Evolutionary conservation across 2,888 invertebrate genomes (phyloP).

Genomic region (Synergus japonicus): DNA sequence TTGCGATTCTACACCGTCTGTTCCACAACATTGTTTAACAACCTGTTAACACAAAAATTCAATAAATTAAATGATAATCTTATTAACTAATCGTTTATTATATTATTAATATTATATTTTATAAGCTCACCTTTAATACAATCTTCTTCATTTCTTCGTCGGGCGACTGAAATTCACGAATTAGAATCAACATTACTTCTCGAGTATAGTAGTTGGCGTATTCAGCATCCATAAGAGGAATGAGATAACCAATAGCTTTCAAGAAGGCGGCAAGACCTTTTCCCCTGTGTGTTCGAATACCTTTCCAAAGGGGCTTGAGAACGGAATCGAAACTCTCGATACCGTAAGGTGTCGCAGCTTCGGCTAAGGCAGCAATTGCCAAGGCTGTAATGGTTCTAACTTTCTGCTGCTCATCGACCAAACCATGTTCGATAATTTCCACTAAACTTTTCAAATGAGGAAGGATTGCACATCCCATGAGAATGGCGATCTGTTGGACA

Average conservation of each 20-base stretch:
- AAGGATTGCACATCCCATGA: slow-evolving; percentile 99
- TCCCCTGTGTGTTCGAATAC: slow-evolving; percentile 93
- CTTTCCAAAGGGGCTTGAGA: slow-evolving; percentile 99
- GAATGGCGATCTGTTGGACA: slow-evolving; percentile 99
- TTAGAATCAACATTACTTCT: slow-evolving; percentile 99
- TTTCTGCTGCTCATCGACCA: slow-evolving; percentile 99
- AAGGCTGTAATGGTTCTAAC: slow-evolving; percentile 99
- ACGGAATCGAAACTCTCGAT: slow-evolving; percentile 99
- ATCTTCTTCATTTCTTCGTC: slow-evolving; percentile 99
- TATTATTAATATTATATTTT: slow-evolving; percentile 8
- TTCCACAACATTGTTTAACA: slow-evolving; percentile 99
- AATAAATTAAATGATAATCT: slow-evolving; percentile 38
- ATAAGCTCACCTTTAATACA: slow-evolving; percentile 89
- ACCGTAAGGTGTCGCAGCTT: slow-evolving; percentile 99
- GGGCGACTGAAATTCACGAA: slow-evolving; percentile 99
- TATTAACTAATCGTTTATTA: slow-evolving; percentile 28
- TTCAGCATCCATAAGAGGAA: slow-evolving; percentile 99
- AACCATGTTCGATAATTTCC: slow-evolving; percentile 98
- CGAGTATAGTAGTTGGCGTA: slow-evolving; percentile 99
- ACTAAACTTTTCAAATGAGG: slow-evolving; percentile 98
- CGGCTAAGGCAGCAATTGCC: slow-evolving; percentile 98
- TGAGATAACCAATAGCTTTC: slow-evolving; percentile 99
- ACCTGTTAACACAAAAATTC: slow-evolving; percentile 80
- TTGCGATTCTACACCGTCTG: slow-evolving; percentile 99
- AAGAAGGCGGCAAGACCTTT: slow-evolving; percentile 99